Evolutionary conservation across 2,797 vertebrate genomes (phyloP).

Genomic region (Saxicola maurus): DNA sequence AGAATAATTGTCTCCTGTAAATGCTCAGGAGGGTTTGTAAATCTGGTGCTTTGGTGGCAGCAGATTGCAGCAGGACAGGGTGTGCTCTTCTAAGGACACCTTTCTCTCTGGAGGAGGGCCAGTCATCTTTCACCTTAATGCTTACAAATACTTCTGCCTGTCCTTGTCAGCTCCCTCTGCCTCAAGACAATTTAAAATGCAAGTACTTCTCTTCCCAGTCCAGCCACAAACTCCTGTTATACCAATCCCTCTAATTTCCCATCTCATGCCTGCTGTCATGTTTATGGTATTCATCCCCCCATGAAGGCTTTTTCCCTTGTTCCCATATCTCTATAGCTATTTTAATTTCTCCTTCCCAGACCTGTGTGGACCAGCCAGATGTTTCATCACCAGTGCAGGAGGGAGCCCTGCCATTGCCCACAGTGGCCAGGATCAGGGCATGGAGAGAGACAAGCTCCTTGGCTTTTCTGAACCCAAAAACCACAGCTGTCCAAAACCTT

Average conservation of each 20-base stretch:
- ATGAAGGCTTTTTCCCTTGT: not conserved
- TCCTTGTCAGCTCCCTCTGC: not conserved
- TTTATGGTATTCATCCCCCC: not conserved
- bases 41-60: not conserved
- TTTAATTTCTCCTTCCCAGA: not conserved
- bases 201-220: not conserved
- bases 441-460: rapidly evolving
- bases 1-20: not conserved
- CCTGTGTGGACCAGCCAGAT: not conserved
- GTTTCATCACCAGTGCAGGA: not conserved
- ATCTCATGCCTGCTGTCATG: not conserved
- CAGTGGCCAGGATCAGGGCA: not conserved
- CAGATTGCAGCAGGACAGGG: not conserved
- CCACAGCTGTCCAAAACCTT: not conserved
- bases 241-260: not conserved
- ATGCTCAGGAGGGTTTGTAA: not conserved
- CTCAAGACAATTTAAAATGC: not conserved
- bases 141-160: not conserved
- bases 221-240: not conserved
- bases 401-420: not conserved
- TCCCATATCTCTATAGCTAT: not conserved
- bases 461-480: not conserved
- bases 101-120: not conserved
- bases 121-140: not conserved
- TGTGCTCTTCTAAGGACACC: not conserved